Evolutionary conservation across 2,888 invertebrate species (phyloP).

Genomic region (Oxystoma pomonae): DNA sequence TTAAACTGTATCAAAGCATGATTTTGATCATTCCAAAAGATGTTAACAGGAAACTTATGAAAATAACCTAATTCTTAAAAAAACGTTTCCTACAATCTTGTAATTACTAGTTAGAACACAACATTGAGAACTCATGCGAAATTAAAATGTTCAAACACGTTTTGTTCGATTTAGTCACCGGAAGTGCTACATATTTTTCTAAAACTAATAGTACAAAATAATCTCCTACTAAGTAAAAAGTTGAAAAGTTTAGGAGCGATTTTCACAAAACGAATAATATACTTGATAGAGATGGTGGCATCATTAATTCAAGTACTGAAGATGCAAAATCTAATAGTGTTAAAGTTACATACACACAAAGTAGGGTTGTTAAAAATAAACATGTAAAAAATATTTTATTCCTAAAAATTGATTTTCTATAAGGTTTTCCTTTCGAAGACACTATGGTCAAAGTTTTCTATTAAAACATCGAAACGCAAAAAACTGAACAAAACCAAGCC

Average conservation of each 20-base stretch:
- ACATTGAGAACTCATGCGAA: no score
- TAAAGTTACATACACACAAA: conserved; percentile 52
- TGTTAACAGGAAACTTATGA: no score
- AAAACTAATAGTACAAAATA: conserved; percentile 56
- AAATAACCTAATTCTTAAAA: no score
- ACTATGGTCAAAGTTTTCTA: conserved; percentile 59
- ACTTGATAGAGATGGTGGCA: conserved; percentile 56
- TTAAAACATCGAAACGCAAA: no score
- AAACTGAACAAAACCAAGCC: conserved; percentile 53
- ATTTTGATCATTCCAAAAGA: no score
- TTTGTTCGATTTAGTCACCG: no score
- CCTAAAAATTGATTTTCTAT: no score
- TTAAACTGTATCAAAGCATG: conserved; percentile 63
- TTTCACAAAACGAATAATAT: conserved; percentile 49
- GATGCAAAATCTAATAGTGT: conserved; percentile 49
- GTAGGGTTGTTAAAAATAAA: conserved; percentile 47
- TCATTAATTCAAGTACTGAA: conserved; percentile 58
- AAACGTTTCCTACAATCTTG: no score
- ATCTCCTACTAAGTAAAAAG: conserved; percentile 55
- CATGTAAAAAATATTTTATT: conserved; percentile 53
- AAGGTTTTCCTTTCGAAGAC: no score
- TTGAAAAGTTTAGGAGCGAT: conserved; percentile 52
- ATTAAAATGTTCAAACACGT: no score
- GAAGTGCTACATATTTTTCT: conserved; percentile 52
- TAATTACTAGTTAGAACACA: no score